phyloP scores from a whole-genome alignment of 2,113 vertebrate species.

The Actenoides hombroni region DNA sequence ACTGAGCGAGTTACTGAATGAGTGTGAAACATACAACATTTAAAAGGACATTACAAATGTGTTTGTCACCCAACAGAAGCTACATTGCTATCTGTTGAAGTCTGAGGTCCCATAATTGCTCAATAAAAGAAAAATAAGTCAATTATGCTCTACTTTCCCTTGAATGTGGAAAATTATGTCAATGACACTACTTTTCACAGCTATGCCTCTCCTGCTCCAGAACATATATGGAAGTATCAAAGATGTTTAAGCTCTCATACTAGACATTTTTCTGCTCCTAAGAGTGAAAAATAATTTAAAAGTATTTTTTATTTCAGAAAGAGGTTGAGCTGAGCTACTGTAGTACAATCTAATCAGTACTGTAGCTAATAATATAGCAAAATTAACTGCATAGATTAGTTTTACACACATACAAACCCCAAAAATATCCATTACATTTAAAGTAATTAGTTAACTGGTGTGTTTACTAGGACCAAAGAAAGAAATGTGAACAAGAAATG shows the following conservation, averaged over 20 bases:
- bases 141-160: not conserved
- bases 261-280: not conserved
- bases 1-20: not conserved
- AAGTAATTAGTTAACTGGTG: not conserved
- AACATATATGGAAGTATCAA: not conserved
- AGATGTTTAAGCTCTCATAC: not conserved
- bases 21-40: not conserved
- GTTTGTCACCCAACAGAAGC: not conserved
- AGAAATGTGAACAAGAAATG: not conserved
- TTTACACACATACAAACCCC: not conserved
- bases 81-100: not conserved
- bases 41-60: not conserved
- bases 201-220: not conserved
- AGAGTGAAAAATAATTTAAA: not conserved
- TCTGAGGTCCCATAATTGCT: not conserved
- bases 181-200: not conserved
- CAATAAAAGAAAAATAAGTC: not conserved
- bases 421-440: not conserved
- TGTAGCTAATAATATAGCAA: not conserved
- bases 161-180: not conserved
- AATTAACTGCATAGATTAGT: not conserved
- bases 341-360: not conserved
- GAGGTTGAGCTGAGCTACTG: not conserved
- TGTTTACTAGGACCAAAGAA: not conserved
- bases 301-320: not conserved